Evolutionary conservation across 2,797 vertebrate species (phyloP).

Genomic region (Masticophis lateralis): DNA sequence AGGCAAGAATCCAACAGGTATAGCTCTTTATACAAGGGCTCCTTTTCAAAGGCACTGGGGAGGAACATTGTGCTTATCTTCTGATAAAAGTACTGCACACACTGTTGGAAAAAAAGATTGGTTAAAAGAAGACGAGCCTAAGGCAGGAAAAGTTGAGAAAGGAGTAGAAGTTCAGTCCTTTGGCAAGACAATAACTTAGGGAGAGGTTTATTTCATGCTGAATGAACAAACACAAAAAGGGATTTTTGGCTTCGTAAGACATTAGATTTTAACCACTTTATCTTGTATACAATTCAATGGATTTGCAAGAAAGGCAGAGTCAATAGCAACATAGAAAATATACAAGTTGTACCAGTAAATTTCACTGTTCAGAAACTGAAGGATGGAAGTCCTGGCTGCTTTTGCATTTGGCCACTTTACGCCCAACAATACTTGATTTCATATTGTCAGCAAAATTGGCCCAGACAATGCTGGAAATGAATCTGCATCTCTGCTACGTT

Average conservation of each 20-base stretch:
- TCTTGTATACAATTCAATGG: background rate
- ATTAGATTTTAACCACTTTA: background rate
- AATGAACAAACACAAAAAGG: background rate
- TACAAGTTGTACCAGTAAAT: background rate
- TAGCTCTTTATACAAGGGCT: background rate
- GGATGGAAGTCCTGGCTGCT: background rate
- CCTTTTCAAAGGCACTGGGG: background rate
- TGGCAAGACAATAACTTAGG: background rate
- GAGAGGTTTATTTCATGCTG: background rate
- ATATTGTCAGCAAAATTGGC: background rate
- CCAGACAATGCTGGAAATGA: background rate
- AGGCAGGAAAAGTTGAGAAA: background rate
- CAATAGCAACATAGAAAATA: background rate
- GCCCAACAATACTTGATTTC: background rate
- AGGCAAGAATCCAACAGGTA: background rate
- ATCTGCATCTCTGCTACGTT: background rate
- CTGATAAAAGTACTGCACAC: background rate
- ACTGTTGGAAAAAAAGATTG: background rate
- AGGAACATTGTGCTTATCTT: background rate
- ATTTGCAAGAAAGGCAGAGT: background rate
- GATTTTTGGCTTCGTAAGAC: background rate
- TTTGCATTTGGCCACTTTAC: background rate
- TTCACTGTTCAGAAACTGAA: background rate
- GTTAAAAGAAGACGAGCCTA: background rate
- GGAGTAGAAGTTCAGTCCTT: background rate